Conservation (phyloP, 2,888 invertebrate species). For the Invenusta paracnida region DNA sequence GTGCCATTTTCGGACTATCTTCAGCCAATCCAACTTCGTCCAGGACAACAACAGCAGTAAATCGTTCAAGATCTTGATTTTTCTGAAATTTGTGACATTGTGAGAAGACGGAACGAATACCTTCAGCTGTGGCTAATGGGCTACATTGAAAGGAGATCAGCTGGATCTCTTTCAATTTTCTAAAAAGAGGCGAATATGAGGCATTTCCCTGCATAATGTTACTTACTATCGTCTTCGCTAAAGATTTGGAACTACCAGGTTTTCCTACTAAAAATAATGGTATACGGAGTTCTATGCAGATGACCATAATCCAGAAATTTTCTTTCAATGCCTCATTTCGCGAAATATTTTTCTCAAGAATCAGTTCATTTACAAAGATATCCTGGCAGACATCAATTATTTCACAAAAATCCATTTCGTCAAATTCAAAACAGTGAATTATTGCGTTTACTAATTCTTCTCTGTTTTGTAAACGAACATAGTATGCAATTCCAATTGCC, state of each 20-base stretch:
- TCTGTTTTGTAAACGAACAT: slow-evolving; percentile 6
- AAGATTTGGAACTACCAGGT: slow-evolving; percentile 47
- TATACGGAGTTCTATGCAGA: slow-evolving; percentile 46
- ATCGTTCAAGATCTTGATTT: neutral
- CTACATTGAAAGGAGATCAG: slow-evolving; percentile 44
- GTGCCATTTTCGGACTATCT: slow-evolving; percentile 43
- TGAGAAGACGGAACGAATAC: slow-evolving; percentile 31
- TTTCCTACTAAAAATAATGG: slow-evolving; percentile 47
- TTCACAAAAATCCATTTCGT: neutral
- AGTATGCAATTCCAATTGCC: slow-evolving; percentile 8
- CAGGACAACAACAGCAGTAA: slow-evolving; percentile 42
- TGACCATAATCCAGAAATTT: slow-evolving; percentile 46
- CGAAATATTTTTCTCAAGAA: slow-evolving; percentile 42
- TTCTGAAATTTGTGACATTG: slow-evolving; percentile 13
- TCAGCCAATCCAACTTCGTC: slow-evolving; percentile 45
- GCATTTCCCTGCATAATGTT: slow-evolving; percentile 42
- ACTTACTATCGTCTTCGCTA: slow-evolving; percentile 45
- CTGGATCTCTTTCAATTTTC: slow-evolving; percentile 7
- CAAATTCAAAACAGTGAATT: too few species aligned
- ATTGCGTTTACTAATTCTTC: too few species aligned
- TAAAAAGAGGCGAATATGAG: slow-evolving; percentile 21
- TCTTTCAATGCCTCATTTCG: slow-evolving; percentile 44
- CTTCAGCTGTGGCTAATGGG: slow-evolving; percentile 42
- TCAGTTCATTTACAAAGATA: slow-evolving; percentile 42
- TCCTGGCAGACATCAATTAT: slow-evolving; percentile 23